Conservation (phyloP, 2,888 invertebrate genomes). For the Ectropis crepuscularia region DNA sequence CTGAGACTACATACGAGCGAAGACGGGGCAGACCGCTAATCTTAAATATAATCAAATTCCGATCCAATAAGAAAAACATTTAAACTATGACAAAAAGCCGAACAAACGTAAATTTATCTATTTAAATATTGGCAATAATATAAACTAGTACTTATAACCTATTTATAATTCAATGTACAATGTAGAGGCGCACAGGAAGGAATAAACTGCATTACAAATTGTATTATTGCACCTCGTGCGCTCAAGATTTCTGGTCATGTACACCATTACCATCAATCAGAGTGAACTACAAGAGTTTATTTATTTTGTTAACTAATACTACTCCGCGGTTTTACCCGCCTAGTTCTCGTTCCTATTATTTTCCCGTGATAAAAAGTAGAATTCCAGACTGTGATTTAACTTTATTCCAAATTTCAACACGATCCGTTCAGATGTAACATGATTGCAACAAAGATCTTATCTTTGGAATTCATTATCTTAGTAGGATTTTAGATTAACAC, state of each 20-base stretch:
- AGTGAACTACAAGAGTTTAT: constrained; percentile 2
- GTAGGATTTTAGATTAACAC: too few relatives aligned
- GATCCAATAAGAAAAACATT: too few relatives aligned
- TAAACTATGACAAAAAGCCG: neutral
- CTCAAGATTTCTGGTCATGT: constrained; percentile 21
- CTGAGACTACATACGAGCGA: too few relatives aligned
- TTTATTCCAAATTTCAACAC: too few relatives aligned
- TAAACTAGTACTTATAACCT: neutral
- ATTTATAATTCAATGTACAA: constrained; percentile 23
- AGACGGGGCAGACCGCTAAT: too few relatives aligned
- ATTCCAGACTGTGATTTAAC: too few relatives aligned
- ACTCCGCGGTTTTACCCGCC: too few relatives aligned
- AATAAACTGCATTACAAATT: constrained; percentile 23
- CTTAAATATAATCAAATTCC: too few relatives aligned
- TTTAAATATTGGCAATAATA: neutral
- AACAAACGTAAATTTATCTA: neutral
- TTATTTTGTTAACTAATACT: neutral
- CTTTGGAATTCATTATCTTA: too few relatives aligned
- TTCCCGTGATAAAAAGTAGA: too few relatives aligned
- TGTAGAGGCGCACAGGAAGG: constrained; percentile 25
- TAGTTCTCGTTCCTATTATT: too few relatives aligned
- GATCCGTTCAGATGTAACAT: too few relatives aligned
- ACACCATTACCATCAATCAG: constrained; percentile 18
- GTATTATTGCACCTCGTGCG: constrained; percentile 21
- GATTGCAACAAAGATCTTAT: neutral